These are phyloP conservation scores for Panagrolaimus sp. DNA, from an alignment of 1,140 invertebrate genomes.

Conservation along the genomic window DNA sequence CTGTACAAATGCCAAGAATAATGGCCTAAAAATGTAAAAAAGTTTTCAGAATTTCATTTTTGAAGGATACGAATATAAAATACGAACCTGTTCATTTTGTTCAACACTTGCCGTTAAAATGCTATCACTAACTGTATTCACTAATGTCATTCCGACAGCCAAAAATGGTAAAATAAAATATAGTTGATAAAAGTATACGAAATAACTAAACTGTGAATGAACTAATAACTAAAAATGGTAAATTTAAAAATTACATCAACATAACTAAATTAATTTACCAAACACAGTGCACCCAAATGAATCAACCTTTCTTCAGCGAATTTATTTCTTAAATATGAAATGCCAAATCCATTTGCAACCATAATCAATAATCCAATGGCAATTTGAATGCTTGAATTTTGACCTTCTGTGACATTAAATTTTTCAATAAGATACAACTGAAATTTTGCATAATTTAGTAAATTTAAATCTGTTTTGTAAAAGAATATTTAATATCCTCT, in stretches of 20 bases:
- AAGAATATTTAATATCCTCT: too few species aligned
- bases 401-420: slow-evolving; percentile 1
- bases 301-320: slow-evolving; percentile 1
- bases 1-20: not conserved
- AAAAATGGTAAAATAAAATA: slow-evolving; percentile 5
- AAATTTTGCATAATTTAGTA: too few species aligned
- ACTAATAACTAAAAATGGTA: slow-evolving; percentile 3
- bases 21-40: not conserved
- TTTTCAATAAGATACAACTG: slow-evolving; percentile 6
- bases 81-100: not conserved
- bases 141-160: slow-evolving; percentile 4
- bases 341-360: slow-evolving; percentile 4
- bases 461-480: too few species aligned
- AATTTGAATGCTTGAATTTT: not conserved
- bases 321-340: not conserved
- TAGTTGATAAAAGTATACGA: not conserved
- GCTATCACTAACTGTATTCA: slow-evolving; percentile 15
- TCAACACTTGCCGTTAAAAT: slow-evolving; percentile 6
- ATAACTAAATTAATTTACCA: not conserved
- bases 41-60: not conserved
- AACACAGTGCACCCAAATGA: not conserved
- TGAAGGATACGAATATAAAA: not conserved
- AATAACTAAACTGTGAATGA: not conserved
- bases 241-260: not conserved
- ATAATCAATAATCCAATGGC: slow-evolving; percentile 4